Evolutionary conservation across 2,888 invertebrate species (phyloP).

Genomic region (Apodemia duryi): DNA sequence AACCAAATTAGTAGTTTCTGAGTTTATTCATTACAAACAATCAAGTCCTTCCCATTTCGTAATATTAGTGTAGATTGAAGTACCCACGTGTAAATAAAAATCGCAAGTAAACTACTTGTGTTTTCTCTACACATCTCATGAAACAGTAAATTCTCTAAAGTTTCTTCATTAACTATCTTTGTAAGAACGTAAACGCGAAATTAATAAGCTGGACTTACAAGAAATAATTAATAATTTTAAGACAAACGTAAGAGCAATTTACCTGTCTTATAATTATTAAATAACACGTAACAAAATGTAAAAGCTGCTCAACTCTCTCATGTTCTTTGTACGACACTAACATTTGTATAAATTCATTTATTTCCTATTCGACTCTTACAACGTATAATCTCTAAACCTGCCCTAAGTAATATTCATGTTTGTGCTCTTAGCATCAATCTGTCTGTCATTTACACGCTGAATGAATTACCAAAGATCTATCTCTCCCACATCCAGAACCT

Average conservation of each 20-base stretch:
- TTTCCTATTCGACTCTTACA: background rate
- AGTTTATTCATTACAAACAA: no score
- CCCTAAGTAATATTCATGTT: constrained; percentile 1
- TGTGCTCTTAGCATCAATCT: constrained; percentile 12
- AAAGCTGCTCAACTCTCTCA: background rate
- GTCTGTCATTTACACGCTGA: constrained; percentile 15
- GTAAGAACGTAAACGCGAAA: background rate
- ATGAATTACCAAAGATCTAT: constrained; percentile 21
- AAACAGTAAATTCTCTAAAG: background rate
- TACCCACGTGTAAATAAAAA: no score
- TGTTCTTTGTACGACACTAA: background rate
- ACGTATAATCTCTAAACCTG: background rate
- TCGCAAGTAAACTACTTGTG: no score
- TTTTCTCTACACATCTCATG: no score
- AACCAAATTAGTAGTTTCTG: no score
- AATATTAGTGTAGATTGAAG: no score
- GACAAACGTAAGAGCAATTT: background rate
- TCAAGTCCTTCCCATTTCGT: no score
- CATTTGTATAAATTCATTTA: background rate
- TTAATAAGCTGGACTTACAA: background rate
- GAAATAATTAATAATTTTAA: background rate
- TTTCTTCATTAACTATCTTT: background rate
- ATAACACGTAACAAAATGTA: background rate
- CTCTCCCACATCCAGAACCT: constrained; percentile 52
- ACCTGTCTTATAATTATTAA: background rate